Percentiles rank a stretch among this genome's conserved stretches.
phyloP scores from a whole-genome alignment of 2,113 vertebrate species.

The Oncorhynchus kisutch region DNA sequence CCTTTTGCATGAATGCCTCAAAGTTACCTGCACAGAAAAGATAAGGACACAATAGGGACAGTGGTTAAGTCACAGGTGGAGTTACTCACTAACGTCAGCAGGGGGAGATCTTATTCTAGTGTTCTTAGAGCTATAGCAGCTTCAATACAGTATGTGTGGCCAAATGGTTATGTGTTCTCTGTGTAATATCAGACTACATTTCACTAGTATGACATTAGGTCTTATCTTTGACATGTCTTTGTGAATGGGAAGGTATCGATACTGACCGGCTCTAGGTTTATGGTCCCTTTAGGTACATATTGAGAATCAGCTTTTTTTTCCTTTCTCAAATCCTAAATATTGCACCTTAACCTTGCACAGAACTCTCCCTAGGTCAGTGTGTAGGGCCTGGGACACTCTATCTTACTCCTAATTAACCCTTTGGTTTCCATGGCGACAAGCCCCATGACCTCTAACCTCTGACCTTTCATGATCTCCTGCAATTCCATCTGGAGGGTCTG shows the following conservation, averaged over 20 bases:
- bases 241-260: too few species aligned
- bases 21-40: conserved; percentile 80
- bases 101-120: conserved; percentile 36
- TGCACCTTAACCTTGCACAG: too few species aligned
- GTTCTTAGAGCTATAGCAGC: background rate
- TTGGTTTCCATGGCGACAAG: too few species aligned
- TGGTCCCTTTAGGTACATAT: too few species aligned
- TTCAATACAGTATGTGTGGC: background rate
- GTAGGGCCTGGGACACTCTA: too few species aligned
- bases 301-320: too few species aligned
- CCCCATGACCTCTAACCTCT: conserved; percentile 15
- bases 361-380: too few species aligned
- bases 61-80: background rate
- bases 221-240: background rate
- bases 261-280: too few species aligned
- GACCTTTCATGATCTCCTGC: conserved; percentile 98
- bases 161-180: background rate
- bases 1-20: conserved; percentile 97
- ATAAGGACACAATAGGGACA: background rate
- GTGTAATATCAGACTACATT: background rate
- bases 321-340: too few species aligned
- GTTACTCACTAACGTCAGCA: conserved; percentile 43
- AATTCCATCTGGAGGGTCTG: conserved; percentile 95
- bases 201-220: background rate
- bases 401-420: too few species aligned